Percentiles rank a stretch among this genome's conserved stretches.
These are phyloP conservation scores for Lipophrys pholis DNA, from an alignment of 2,113 vertebrate genomes.

Conservation along the genomic window DNA sequence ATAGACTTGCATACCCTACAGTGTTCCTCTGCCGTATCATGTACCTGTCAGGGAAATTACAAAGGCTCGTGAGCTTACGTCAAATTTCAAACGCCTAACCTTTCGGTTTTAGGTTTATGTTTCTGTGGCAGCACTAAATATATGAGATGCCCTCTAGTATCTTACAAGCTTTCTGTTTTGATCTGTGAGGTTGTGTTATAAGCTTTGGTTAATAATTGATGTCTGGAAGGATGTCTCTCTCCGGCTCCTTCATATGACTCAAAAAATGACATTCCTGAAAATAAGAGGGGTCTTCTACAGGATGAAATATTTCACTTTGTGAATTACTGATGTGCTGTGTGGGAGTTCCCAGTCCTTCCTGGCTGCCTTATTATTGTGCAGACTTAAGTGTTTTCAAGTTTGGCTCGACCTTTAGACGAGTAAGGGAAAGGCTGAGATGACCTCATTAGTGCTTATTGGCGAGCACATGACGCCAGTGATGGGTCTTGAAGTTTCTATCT, in stretches of 20 bases:
- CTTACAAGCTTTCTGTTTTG: constrained; percentile 78
- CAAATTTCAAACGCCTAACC: constrained; percentile 78
- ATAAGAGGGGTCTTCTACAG: constrained; percentile 73
- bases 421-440: constrained; percentile 54
- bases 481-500: constrained; percentile 56
- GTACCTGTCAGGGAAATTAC: constrained; percentile 82
- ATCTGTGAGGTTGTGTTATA: constrained; percentile 79
- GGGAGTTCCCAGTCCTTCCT: constrained; percentile 62
- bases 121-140: constrained; percentile 79
- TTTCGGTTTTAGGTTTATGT: constrained; percentile 75
- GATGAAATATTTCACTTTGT: constrained; percentile 75
- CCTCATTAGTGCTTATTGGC: constrained; percentile 71
- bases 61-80: constrained; percentile 69
- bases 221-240: constrained; percentile 75
- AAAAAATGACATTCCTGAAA: constrained; percentile 81
- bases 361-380: constrained; percentile 66
- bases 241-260: constrained; percentile 63
- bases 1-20: constrained; percentile 77
- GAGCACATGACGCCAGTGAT: constrained; percentile 53
- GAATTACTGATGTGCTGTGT: constrained; percentile 77
- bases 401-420: constrained; percentile 65
- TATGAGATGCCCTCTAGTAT: constrained; percentile 79
- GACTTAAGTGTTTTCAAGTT: constrained; percentile 69
- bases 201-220: constrained; percentile 83
- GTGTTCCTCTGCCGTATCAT: constrained; percentile 74